Evolutionary conservation across 2,113 vertebrate genomes (phyloP).

Genomic region (Limnothrissa miodon): DNA sequence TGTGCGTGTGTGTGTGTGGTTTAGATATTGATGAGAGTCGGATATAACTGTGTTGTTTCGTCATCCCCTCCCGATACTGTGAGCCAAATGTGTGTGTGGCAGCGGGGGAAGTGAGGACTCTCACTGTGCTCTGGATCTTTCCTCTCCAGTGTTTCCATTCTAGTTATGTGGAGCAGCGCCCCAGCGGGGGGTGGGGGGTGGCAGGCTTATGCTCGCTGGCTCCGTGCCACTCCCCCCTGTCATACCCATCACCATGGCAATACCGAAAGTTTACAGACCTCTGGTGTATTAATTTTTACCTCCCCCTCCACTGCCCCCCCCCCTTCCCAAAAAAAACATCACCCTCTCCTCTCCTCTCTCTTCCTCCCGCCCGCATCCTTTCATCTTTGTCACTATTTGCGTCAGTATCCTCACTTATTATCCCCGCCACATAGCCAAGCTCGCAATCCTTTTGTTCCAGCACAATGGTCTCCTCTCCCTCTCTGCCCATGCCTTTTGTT

Average conservation of each 20-base stretch:
- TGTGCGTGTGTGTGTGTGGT: neutral
- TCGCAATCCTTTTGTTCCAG: constrained; percentile 4
- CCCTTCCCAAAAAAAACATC: neutral
- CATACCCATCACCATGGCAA: constrained; percentile 61
- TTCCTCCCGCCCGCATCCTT: constrained; percentile 24
- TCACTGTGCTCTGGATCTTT: constrained; percentile 4
- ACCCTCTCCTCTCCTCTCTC: neutral
- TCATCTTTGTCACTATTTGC: constrained; percentile 31
- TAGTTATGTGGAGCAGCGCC: constrained; percentile 4
- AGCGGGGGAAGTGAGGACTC: constrained; percentile 8
- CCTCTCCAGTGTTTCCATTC: constrained; percentile 13
- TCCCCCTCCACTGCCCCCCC: constrained; percentile 54
- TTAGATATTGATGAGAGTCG: neutral
- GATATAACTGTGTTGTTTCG: neutral
- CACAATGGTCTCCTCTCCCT: constrained; percentile 13
- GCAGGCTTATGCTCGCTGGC: neutral
- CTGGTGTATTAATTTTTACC: constrained; percentile 59
- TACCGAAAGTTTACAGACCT: constrained; percentile 64
- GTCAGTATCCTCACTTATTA: constrained; percentile 36
- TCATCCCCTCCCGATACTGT: neutral
- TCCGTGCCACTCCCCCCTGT: neutral
- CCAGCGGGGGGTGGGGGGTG: neutral
- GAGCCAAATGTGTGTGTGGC: neutral
- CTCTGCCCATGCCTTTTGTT: neutral
- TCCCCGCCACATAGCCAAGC: constrained; percentile 26